A percentile compares a stretch with the other conserved stretches of the same genome.
Conservation (phyloP, 2,113 vertebrate genomes). For the Zosterops borbonicus region DNA sequence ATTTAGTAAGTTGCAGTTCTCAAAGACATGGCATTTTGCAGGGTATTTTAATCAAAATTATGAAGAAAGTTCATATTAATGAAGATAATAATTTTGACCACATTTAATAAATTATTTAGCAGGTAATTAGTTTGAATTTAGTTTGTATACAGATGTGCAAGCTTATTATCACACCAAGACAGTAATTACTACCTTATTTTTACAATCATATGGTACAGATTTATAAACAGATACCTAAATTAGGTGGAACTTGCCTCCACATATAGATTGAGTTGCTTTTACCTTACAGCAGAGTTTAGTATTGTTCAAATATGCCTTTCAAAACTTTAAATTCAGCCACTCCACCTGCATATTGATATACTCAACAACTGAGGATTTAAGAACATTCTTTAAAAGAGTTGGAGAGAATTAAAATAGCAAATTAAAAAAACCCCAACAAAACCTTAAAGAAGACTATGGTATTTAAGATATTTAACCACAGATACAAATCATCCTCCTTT, state of each 20-base stretch:
- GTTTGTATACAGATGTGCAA: not conserved
- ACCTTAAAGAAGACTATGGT: not conserved
- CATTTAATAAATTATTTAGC: conserved; percentile 18
- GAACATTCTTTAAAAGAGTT: not conserved
- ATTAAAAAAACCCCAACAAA: not conserved
- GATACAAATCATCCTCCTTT: not conserved
- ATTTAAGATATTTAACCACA: not conserved
- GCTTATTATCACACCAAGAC: not conserved
- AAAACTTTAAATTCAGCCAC: not conserved
- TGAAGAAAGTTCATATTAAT: not conserved
- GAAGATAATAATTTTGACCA: not conserved
- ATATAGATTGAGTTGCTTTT: not conserved
- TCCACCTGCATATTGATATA: not conserved
- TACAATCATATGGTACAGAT: not conserved
- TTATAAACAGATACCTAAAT: not conserved
- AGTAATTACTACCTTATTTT: not conserved
- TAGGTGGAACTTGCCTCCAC: not conserved
- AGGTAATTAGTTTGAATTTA: not conserved
- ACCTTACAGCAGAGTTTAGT: not conserved
- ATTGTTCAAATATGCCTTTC: not conserved
- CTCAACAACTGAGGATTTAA: not conserved
- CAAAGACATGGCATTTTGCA: not conserved
- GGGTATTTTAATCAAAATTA: not conserved
- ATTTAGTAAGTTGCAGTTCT: not conserved
- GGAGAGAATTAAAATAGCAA: not conserved